Evolutionary conservation across 2,113 vertebrate genomes (phyloP), one percentile per base, ranked within the genome.

Genomic region (Lates calcarifer): DNA sequence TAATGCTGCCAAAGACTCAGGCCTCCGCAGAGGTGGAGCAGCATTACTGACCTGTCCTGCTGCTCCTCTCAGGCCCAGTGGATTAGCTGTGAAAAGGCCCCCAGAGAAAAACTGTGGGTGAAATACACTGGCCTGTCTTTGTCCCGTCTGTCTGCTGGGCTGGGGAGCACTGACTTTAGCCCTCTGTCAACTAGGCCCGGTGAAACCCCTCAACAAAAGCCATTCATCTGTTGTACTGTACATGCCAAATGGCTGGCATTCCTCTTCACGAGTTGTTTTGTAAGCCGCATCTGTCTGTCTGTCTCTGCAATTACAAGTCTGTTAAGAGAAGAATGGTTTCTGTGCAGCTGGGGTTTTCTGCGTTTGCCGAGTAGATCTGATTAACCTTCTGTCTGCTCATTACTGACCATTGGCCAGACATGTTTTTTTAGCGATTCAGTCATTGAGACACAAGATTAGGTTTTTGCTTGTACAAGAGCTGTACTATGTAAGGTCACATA

Each of bases 141-240:
- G 93, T 94, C 87, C 87, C 70, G 85, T 86, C 89, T 89, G 92
- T 91, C 87, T 89, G 89, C 86, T 62, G 82, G 83, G 79, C 86
- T 45, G 84, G 87, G 83, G 82, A 86, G 91, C 85, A 78, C 89
- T 93, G 93, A 93, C 92, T 94, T 92, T 93, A 92, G 91, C 90
- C 89, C 92, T 89, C 83, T 84, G 88, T 92, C 86, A 90, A 87
- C 89, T 75, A 24, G 81, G 86, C 87, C 86, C 84, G 81, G 90
- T 92, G 87, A 93, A 92, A 90, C 90, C 79, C 72, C 86, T 91
- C 90, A 91, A 94, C 93, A 93, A 93, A 91, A 92, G 89, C 90
- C 79, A 92, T 92, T 94, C 92, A 93, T 93, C 92, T 91, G 89
- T 87, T 80, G 79, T 82, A 93, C 93, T 93, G 92, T 93, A 93